Evolutionary conservation across 2,113 vertebrate species (phyloP).

Genomic region (Gambusia affinis): DNA sequence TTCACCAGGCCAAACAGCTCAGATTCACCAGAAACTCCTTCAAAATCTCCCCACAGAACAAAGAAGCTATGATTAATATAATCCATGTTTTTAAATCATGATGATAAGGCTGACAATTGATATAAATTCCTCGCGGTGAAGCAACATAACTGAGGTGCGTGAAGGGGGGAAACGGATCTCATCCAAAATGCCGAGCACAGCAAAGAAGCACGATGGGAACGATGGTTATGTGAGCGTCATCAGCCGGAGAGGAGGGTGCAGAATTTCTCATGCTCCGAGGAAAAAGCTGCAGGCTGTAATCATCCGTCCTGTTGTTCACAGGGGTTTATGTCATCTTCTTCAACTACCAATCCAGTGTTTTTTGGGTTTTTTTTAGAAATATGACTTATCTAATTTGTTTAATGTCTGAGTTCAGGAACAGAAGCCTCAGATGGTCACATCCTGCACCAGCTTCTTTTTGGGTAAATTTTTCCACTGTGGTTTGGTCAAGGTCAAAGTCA

Average conservation of each 20-base stretch:
- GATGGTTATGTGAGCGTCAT: slow-evolving; percentile 19
- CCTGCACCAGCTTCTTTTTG: slow-evolving; percentile 33
- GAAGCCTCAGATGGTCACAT: neutral
- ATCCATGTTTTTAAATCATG: neutral
- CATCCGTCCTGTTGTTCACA: neutral
- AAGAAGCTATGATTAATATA: slow-evolving; percentile 7
- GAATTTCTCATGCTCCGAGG: slow-evolving; percentile 11
- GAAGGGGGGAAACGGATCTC: neutral
- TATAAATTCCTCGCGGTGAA: slow-evolving; percentile 11
- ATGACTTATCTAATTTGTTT: neutral
- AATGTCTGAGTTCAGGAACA: neutral
- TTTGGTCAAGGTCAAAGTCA: slow-evolving; percentile 64
- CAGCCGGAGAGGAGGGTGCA: neutral
- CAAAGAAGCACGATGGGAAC: slow-evolving; percentile 33
- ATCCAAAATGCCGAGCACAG: slow-evolving; percentile 37
- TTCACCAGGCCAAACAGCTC: slow-evolving; percentile 9
- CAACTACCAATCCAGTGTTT: neutral
- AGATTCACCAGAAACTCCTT: neutral
- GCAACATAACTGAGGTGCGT: neutral
- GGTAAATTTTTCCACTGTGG: slow-evolving; percentile 47
- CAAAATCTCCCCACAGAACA: neutral
- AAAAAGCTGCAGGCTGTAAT: slow-evolving; percentile 9
- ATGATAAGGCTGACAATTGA: neutral
- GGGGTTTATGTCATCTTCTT: neutral
- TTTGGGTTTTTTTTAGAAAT: neutral